Evolutionary conservation across 2,888 invertebrate genomes (phyloP).

Genomic region (Caenorhabditis sp.): DNA sequence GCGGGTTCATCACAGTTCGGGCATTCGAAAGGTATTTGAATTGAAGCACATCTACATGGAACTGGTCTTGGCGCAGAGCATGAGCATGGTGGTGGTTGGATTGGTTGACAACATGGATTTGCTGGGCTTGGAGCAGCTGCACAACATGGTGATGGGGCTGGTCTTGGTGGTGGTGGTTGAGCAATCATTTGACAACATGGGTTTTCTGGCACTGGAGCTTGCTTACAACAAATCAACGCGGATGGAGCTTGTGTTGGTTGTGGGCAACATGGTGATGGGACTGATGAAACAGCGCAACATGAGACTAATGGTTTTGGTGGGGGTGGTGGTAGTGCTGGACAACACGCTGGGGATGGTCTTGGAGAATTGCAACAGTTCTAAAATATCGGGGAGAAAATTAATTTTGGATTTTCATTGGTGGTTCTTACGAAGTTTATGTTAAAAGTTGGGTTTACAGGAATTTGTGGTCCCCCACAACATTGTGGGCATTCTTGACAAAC

Average conservation of each 20-base stretch:
- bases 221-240: conserved; percentile 45
- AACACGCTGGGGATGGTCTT: conserved; percentile 43
- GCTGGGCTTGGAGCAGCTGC: conserved; percentile 37
- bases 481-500: conserved; percentile 43
- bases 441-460: conserved; percentile 19
- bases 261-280: conserved; percentile 19
- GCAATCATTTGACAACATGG: conserved; percentile 49
- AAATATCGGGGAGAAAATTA: too few species aligned
- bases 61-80: conserved; percentile 51
- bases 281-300: conserved; percentile 18
- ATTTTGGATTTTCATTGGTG: too few species aligned
- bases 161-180: conserved; percentile 24
- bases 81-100: conserved; percentile 29
- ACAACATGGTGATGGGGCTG: conserved; percentile 36
- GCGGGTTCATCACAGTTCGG: conserved; percentile 44
- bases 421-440: conserved; percentile 30
- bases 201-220: conserved; percentile 51
- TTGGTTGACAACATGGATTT: conserved; percentile 47
- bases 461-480: conserved; percentile 20
- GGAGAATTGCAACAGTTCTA: conserved; percentile 48
- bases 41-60: conserved; percentile 52
- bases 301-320: conserved; percentile 14
- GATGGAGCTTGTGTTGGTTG: conserved; percentile 33
- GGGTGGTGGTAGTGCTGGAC: conserved; percentile 27
- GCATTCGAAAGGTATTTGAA: conserved; percentile 30